Base-by-base conservation (phyloP, 2,888 invertebrate genomes). In the Drosophila buzzatii region DNA sequence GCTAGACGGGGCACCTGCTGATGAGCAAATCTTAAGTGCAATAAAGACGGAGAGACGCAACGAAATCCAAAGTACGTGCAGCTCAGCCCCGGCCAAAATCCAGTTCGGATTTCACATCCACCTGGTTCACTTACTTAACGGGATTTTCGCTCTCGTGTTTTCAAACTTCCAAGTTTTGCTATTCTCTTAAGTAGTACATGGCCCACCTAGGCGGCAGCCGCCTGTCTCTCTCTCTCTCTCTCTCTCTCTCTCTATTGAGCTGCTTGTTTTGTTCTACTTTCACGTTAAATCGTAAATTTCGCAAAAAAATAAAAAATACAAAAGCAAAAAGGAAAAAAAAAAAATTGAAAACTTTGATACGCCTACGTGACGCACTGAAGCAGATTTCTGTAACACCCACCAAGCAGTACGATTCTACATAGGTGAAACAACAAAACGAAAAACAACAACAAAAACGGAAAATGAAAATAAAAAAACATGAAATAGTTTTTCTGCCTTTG, bases 291-390 rank as follows among this genome's bases (percentile, higher is more conserved):
- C 89, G 91, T 90, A 91, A 86, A 90, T 85, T 90, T 89, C 82
- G 63, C 79, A 56, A 39, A 71, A 89, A 80, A 89, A 81, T 81
- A 85, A 73, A 61, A 61, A 62, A 62, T 37, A 10, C 20, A 14
- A 45, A 47, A 49, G 4, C 27, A 6, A 42, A 10, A 9, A 18
- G 52, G 33, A n/a, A 23, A 41, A 42, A 58, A 66, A 67, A 70
- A 64, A 51, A 56, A 55, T 27, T 63, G 60, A 75, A 81, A 90
- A 85, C 77, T 91, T 90, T 87, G 81, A 85, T 90, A 89, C 89
- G 90, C 91, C 91, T 91, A 91, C 91, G 91, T 91, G 91, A 91
- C 85, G 88, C 83, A 90, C 87, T 84, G 87, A 77, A 82, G 86
- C 81, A 86, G 85, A 89, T 86, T 87, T 87, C 73, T 72, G 55